phyloP scores from a whole-genome alignment of 2,113 vertebrate species.

The Calonectris borealis region DNA sequence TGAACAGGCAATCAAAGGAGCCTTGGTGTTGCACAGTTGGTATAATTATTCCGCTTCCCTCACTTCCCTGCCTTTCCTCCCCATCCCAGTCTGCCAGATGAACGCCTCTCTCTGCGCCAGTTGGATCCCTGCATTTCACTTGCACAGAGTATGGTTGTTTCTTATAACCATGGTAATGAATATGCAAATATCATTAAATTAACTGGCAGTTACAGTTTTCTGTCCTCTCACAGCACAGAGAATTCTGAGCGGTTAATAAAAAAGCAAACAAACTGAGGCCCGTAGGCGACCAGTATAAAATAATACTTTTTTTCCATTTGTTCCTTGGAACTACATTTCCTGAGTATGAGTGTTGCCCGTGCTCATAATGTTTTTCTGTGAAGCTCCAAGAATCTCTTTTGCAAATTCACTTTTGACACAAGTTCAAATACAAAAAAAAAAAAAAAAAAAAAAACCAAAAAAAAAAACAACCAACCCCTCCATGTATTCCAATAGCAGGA shows the following conservation, averaged over 20 bases:
- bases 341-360: rapidly evolving
- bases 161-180: background rate
- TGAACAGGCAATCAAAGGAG: background rate
- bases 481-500: background rate
- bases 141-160: background rate
- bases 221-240: background rate
- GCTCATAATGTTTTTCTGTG: background rate
- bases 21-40: background rate
- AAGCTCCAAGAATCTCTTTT: background rate
- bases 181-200: background rate
- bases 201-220: background rate
- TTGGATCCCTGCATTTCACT: background rate
- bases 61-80: background rate
- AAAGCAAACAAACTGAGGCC: background rate
- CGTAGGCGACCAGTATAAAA: background rate
- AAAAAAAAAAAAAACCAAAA: too few relatives aligned
- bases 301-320: rapidly evolving
- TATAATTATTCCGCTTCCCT: background rate
- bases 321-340: background rate
- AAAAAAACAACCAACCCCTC: background rate
- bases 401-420: background rate
- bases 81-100: background rate
- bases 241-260: background rate
- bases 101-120: background rate
- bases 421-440: background rate